Base-by-base conservation (phyloP, 2,113 vertebrate species). In the Rhabdornis inornatus region DNA sequence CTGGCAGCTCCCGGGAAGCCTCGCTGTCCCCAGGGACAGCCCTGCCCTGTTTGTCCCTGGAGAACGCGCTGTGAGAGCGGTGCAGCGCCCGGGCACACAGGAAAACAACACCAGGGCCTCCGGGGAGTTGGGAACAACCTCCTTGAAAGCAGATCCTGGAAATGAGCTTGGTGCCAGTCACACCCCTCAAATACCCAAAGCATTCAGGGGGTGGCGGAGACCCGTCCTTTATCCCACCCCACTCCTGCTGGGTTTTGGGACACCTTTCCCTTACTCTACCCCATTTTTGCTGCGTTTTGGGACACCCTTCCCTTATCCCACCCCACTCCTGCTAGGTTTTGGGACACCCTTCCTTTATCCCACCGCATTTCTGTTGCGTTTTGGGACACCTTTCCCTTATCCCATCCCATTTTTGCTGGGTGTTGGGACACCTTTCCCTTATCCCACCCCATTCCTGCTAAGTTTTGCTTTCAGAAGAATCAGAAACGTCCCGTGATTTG, bases 21-120 rank as follows among this genome's bases (percentile, higher is more conserved):
- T n/a, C 12, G 15, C 11, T 17, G 50, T 23, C 59, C 50, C 40
- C 68, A 1, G 22, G 57, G 71, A 72, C 66, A 49, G 63, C 83
- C 83, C 68, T 90, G 82, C 49, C 57, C 66, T 9, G 13, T n/a
- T 56, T 24, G 53, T 37, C 74, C 27, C 2, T 1, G 50, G 33
- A 31, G 42, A 10, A 23, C 2, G 0, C 3, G 18, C 33, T 4
- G 12, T 2, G 14, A 27, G 53, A 30, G 7, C 27, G 82, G 56
- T 39, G 60, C 4, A 0, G 71, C 15, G 79, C 79, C 80, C 68
- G 49, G 79, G 70, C 83, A 89, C 50, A 6, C 55, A 27, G 93
- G 16, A n/a, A 39, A 92, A 74, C 25, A 78, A 13, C 75, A 2
- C 30, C 75, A 2, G 33, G 22, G 61, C 10, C 0, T 6, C 53